Conservation (phyloP, 2,797 vertebrate genomes). For the Pseudopleuronectes americanus region DNA sequence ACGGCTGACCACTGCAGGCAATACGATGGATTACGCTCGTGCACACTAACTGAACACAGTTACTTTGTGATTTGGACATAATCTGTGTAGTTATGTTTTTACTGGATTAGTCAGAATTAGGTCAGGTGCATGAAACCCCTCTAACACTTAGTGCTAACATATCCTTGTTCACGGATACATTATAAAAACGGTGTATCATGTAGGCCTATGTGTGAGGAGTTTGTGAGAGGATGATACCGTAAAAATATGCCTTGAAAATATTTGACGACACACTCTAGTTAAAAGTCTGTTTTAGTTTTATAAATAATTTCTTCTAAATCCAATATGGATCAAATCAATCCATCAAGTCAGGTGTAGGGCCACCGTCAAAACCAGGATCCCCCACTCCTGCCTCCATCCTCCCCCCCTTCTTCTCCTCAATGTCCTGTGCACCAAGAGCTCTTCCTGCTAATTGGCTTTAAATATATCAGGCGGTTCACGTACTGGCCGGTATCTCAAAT, state of each 20-base stretch:
- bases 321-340: slow-evolving; percentile 25
- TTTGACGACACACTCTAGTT: not conserved
- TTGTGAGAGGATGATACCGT: not conserved
- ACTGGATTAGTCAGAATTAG: slow-evolving; percentile 10
- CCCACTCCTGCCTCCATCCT: not conserved
- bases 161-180: not conserved
- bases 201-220: not conserved
- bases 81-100: slow-evolving; percentile 30
- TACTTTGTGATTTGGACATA: slow-evolving; percentile 27
- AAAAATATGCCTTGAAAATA: not conserved
- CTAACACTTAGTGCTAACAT: slow-evolving; percentile 4
- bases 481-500: slow-evolving; percentile 77
- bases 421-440: slow-evolving; percentile 41
- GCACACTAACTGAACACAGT: slow-evolving; percentile 20
- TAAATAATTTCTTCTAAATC: not conserved
- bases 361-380: slow-evolving; percentile 4
- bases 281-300: slow-evolving; percentile 1
- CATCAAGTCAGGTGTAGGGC: slow-evolving; percentile 1
- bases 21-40: slow-evolving; percentile 19
- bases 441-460: slow-evolving; percentile 81
- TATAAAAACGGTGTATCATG: not conserved
- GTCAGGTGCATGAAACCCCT: slow-evolving; percentile 9
- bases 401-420: slow-evolving; percentile 25
- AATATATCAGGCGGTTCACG: slow-evolving; percentile 81
- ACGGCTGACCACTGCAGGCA: slow-evolving; percentile 68